phyloP scores from a whole-genome alignment of 2,113 vertebrate species.

The Bufo gargarizans region DNA sequence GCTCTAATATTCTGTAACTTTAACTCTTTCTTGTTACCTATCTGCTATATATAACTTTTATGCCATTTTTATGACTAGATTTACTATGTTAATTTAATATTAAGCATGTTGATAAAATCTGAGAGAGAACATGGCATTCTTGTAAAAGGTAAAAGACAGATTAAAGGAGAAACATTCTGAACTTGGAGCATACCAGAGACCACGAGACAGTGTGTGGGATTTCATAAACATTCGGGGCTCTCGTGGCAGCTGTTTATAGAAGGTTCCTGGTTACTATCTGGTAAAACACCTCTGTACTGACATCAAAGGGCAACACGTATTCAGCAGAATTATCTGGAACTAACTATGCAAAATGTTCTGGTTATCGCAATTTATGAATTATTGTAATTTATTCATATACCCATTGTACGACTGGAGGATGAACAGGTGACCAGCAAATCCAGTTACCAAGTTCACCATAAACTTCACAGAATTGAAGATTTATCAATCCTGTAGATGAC shows the following conservation, averaged over 20 bases:
- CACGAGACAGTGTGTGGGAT: slow-evolving; percentile 25
- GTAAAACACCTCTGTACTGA: slow-evolving; percentile 16
- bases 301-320: slow-evolving; percentile 32
- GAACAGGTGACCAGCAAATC: too few relatives aligned
- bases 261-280: slow-evolving; percentile 28
- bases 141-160: slow-evolving; percentile 8
- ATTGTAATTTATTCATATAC: too few relatives aligned
- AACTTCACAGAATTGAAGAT: too few relatives aligned
- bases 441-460: too few relatives aligned
- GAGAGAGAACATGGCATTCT: neutral
- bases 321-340: neutral
- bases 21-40: neutral
- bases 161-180: slow-evolving; percentile 35
- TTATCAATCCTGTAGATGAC: too few relatives aligned
- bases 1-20: neutral
- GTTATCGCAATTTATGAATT: neutral
- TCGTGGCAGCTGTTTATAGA: slow-evolving; percentile 31
- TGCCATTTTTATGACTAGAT: neutral
- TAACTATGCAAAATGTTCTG: neutral
- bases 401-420: too few relatives aligned
- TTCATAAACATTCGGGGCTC: slow-evolving; percentile 34
- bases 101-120: slow-evolving; percentile 10
- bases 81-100: slow-evolving; percentile 37
- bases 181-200: slow-evolving; percentile 17
- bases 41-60: neutral